Percentiles rank a stretch among this genome's conserved stretches.
These are phyloP conservation scores for Leucopsar rothschildi DNA, from an alignment of 2,113 vertebrate genomes.

Conservation along the genomic window DNA sequence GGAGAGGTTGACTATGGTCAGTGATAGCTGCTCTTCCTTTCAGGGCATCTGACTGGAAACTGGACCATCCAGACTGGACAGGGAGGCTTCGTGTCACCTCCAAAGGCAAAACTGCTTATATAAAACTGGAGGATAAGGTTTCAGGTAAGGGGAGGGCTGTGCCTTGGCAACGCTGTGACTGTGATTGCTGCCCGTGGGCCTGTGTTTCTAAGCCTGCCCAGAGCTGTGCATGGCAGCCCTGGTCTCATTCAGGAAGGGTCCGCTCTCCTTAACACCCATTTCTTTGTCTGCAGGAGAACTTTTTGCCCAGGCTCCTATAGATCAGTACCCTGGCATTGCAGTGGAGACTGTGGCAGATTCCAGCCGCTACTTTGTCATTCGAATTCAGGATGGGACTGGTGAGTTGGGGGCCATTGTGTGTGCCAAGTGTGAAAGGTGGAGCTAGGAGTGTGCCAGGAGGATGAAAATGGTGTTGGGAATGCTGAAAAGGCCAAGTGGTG, in stretches of 20 bases:
- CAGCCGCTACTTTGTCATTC: conserved; percentile 92
- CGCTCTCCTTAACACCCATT: background rate
- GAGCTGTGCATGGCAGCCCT: background rate
- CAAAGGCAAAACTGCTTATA: conserved; percentile 89
- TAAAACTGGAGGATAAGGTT: conserved; percentile 95
- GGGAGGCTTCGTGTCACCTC: conserved; percentile 93
- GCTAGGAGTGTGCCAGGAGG: background rate
- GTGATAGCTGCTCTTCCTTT: background rate
- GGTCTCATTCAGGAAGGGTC: background rate
- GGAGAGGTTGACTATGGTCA: background rate
- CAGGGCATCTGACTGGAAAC: conserved; percentile 98
- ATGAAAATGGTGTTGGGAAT: background rate
- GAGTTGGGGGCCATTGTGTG: background rate
- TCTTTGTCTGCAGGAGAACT: conserved; percentile 81
- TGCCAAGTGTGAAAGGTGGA: background rate
- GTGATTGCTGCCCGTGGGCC: background rate
- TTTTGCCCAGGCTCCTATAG: conserved; percentile 90
- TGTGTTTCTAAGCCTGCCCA: background rate
- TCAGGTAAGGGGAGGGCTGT: conserved; percentile 75
- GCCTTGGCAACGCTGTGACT: background rate
- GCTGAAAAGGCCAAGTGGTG: background rate
- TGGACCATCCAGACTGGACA: conserved; percentile 94
- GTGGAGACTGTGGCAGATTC: conserved; percentile 93
- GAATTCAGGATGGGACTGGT: conserved; percentile 93
- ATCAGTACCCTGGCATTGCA: conserved; percentile 87